Conservation (phyloP, 2,113 vertebrate genomes). For the Pelmatolapia mariae region DNA sequence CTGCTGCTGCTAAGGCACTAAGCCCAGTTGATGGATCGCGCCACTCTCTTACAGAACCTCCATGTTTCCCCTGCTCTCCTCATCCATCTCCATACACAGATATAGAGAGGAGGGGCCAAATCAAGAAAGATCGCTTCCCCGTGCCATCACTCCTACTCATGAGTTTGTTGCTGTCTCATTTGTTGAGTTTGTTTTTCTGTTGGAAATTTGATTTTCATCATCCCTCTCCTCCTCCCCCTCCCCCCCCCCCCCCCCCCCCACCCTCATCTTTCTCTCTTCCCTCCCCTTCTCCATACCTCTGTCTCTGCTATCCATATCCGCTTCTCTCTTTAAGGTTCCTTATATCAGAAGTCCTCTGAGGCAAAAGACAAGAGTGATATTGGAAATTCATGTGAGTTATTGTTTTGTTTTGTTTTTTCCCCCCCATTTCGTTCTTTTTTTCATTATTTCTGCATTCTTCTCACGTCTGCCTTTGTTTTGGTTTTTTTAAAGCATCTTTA, state of each 20-base stretch:
- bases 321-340: conserved; percentile 87
- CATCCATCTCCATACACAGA: conserved; percentile 62
- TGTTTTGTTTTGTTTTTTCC: conserved; percentile 42
- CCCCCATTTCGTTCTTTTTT: conserved; percentile 10
- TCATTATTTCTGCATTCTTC: neutral
- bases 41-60: conserved; percentile 42
- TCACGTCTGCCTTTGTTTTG: neutral
- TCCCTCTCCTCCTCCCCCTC: conserved; percentile 60
- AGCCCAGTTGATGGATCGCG: conserved; percentile 75
- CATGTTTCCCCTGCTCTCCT: conserved; percentile 1
- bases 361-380: conserved; percentile 92
- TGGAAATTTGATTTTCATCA: conserved; percentile 75
- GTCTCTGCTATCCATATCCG: conserved; percentile 33
- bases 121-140: conserved; percentile 59
- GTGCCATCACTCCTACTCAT: conserved; percentile 74
- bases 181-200: conserved; percentile 73
- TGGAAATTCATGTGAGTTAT: conserved; percentile 97
- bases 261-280: conserved; percentile 36
- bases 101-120: conserved; percentile 48
- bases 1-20: conserved; percentile 82
- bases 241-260: neutral
- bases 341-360: conserved; percentile 96
- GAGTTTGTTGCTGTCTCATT: conserved; percentile 72
- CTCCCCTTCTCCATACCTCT: conserved; percentile 53
- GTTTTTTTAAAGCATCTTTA: neutral